Base-by-base conservation (phyloP, 2,113 vertebrate species). In the Epinephelus lanceolatus region DNA sequence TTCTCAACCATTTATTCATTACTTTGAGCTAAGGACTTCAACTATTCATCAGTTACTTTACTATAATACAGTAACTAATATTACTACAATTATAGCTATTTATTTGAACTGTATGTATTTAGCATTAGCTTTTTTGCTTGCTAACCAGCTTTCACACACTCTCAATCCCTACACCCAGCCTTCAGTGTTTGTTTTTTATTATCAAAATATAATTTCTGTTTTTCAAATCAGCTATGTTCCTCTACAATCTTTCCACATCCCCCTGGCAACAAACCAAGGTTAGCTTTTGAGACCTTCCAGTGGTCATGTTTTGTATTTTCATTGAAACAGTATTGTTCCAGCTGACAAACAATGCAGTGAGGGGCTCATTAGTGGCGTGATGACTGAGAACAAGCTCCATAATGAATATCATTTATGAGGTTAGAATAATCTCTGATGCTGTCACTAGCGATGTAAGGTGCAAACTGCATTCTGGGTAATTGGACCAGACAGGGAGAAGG, bases 321-420 rank as follows among this genome's bases (percentile, higher is more conserved):
- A 21, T 8, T 7, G 18, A 52, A 11, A 25, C 17, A 40, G 17
- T 42, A 21, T 25, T 23, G 51, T 23, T 27, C 4, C 25, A 47
- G 33, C 17, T 57, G 33, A 55, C 21, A 67, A 76, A 76, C 67
- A 81, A 53, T 23, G 8, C 27, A 10, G 30, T 45, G 47, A 61
- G 45, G 61, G 27, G 53, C 60, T 87, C 13, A 80, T 74, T 55
- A 27, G 7, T 47, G 25, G 57, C 21, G 53, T 55, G 73, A 72
- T 60, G 45, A 81, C 18, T 57, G 76, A 65, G 57, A 84, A 60
- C 70, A 63, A 9, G 33, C 52, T 73, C 51, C 47, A 27, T 85
- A 73, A 91, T 60, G 0, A 85, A 83, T 42, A 73, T 23, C 37
- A 86, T 80, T 89, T 76, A 81, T 71, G 79, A 83, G 71, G 61